Percentiles rank a stretch among this genome's conserved stretches.
Conservation (phyloP, 2,113 vertebrate species). For the Phaethornis superciliosus region DNA sequence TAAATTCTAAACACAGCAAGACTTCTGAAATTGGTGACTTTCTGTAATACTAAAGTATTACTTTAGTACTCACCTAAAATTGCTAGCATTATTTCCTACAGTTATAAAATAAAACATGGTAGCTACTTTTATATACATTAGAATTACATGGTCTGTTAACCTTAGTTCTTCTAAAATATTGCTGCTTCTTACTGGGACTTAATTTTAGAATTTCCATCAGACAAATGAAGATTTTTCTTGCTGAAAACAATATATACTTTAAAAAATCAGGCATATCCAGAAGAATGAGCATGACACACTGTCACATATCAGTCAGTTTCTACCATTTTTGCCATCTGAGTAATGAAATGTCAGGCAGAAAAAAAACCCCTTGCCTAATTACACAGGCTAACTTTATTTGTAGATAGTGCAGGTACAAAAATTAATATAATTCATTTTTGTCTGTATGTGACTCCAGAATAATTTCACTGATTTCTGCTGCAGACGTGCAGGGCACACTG, state of each 20-base stretch:
- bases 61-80: neutral
- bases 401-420: neutral
- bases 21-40: neutral
- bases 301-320: neutral
- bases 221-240: neutral
- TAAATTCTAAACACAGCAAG: neutral
- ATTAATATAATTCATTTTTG: neutral
- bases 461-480: neutral
- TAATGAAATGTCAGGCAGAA: neutral
- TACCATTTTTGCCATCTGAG: neutral
- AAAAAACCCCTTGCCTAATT: neutral
- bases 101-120: neutral
- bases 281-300: neutral
- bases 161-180: neutral
- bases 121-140: neutral
- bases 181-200: neutral
- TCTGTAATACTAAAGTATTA: no score
- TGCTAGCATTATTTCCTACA: neutral
- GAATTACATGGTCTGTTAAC: neutral
- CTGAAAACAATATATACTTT: neutral
- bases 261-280: neutral
- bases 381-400: neutral
- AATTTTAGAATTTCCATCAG: neutral
- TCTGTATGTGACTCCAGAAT: neutral
- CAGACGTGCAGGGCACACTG: neutral